Evolutionary conservation across 2,888 invertebrate species (phyloP).

Genomic region (Thysanoteuthis rhombus): DNA sequence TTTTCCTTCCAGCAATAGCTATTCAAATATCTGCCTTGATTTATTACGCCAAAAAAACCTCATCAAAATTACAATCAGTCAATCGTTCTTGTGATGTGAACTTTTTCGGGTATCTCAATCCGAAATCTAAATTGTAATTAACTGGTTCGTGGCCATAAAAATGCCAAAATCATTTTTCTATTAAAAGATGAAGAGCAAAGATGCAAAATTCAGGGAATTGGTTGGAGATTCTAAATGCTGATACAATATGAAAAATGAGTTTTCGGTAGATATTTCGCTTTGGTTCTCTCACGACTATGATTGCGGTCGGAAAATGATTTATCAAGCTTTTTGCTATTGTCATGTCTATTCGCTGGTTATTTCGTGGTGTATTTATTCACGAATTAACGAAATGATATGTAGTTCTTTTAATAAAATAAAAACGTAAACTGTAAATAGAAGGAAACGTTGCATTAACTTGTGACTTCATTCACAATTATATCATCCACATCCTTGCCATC

Average conservation of each 20-base stretch:
- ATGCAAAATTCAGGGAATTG: neutral
- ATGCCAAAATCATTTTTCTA: neutral
- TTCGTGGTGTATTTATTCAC: too few relatives aligned
- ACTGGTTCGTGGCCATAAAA: neutral
- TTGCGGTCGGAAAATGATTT: neutral
- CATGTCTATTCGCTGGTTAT: neutral
- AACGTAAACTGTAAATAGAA: too few relatives aligned
- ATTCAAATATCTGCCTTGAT: neutral
- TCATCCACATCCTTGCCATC: too few relatives aligned
- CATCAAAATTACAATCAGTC: neutral
- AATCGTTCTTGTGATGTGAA: neutral
- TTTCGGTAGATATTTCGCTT: neutral
- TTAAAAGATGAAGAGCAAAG: neutral
- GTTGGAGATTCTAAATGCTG: neutral
- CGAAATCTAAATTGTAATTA: neutral
- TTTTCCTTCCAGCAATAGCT: neutral
- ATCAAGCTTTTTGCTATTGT: neutral
- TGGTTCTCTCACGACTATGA: neutral
- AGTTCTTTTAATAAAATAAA: too few relatives aligned
- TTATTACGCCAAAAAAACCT: neutral
- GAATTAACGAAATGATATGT: too few relatives aligned
- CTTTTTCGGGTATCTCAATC: neutral
- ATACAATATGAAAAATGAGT: neutral
- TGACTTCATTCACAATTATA: too few relatives aligned
- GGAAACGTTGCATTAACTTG: too few relatives aligned